Evolutionary conservation across 64 coral and sea anemone species (phyloP), one percentile per base, ranked within the genome.

Genomic region (Platygyra sinensis): DNA sequence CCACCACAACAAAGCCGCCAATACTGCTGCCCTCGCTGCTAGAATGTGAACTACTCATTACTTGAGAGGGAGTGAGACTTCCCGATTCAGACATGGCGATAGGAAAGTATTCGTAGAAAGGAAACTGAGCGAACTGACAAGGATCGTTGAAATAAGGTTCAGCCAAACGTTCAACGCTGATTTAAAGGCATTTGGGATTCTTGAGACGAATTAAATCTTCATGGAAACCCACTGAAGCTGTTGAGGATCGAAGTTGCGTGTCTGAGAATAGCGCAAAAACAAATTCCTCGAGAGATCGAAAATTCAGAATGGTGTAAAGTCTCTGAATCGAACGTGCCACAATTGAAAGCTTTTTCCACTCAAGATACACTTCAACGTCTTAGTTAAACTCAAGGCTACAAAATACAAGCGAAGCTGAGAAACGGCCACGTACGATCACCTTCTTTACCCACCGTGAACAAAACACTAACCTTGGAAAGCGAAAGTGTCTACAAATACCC

Each of bases 21-120:
- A 69, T 27, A 69, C 30, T 36, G 60, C 39, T 85, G 46, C 81
- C 62, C 50, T 51, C 81, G n/a, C 81, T 85, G n/a, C 81, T 85
- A 1, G 81, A 85, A 7, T 85, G 63, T 8, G 81, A 85, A 29
- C 62, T 85, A 39, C 46, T 85, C 63, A 85, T 49, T 25, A 12
- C 49, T 16, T 12, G 3, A 27, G 62, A 61, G 10, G 78, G 12
- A 22, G 62, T 14, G 15, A 63, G 38, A 71, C 65, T 63, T 17
- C 33, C 67, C 22, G 18, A 67, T 2, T 32, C 63, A 50, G 81
- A 24, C 33, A 72, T 20, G 25, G 39, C 65, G 25, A n/a, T n/a
- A 11, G n/a, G 22, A 8, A 27, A 25, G 29, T n/a, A 69, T 7
- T 24, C 65, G 10, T 22, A 0, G 42, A 5, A 46, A 46, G 42